Percentiles rank a stretch among this genome's conserved stretches.
Evolutionary conservation across 1,140 invertebrate species (phyloP).

Genomic region (Teleopsis dalmanni): DNA sequence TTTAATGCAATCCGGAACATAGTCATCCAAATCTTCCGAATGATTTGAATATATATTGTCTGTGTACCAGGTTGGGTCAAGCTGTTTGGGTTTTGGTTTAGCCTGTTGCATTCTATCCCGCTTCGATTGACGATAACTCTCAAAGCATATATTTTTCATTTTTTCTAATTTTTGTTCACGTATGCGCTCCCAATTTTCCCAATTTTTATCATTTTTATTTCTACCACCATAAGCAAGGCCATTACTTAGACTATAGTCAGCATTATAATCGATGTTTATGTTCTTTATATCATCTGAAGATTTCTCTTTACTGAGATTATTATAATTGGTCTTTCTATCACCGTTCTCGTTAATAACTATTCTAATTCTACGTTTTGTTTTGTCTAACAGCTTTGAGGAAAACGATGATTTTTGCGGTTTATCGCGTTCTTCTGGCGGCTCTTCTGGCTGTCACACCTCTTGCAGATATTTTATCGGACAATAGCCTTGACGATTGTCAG

Average conservation of each 20-base stretch:
- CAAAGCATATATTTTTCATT: conserved; percentile 43
- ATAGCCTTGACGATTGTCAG: conserved; percentile 73
- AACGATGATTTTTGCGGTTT: conserved; percentile 29
- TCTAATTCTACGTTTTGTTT: conserved; percentile 44
- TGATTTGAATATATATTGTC: conserved; percentile 48
- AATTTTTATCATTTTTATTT: conserved; percentile 43
- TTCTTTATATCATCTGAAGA: conserved; percentile 27
- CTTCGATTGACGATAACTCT: conserved; percentile 42
- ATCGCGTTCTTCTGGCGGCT: conserved; percentile 31
- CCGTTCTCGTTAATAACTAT: conserved; percentile 36
- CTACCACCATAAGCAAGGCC: conserved; percentile 21
- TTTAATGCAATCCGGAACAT: conserved; percentile 37
- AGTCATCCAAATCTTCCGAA: conserved; percentile 40
- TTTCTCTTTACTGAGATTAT: conserved; percentile 1
- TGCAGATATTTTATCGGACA: conserved; percentile 78
- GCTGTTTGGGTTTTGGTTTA: conserved; percentile 45
- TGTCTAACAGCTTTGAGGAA: conserved; percentile 31
- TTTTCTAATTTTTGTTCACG: conserved; percentile 41
- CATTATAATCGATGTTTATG: conserved; percentile 33
- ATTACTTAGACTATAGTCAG: conserved; percentile 19
- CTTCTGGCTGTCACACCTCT: conserved; percentile 67
- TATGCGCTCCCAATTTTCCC: conserved; percentile 44
- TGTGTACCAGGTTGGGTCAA: conserved; percentile 41
- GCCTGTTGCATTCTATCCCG: conserved; percentile 47
- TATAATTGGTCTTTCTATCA: conserved; percentile 10